Evolutionary conservation across 2,113 vertebrate genomes (phyloP), one percentile per base, ranked within the genome.

Genomic region (Corythornis vintsioides): DNA sequence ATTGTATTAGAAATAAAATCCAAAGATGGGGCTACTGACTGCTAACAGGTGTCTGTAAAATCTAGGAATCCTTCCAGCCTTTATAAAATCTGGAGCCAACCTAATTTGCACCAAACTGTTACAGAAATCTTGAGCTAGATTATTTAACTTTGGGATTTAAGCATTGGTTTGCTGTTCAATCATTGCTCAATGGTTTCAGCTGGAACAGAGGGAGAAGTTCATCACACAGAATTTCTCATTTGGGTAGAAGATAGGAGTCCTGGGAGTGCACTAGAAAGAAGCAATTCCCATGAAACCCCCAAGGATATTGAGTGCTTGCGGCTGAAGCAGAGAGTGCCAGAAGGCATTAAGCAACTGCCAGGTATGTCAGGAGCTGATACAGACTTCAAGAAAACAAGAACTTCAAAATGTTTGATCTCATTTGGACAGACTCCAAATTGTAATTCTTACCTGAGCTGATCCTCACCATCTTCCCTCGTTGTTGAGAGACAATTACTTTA

Each of bases 41-140:
- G 94, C 89, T 84, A 96, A 92, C 92, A 92, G 92, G 92, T 83
- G 87, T 70, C 74, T 95, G 45, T 57, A 87, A 79, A 93, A 88
- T 92, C 95, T 71, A 95, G 95, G 94, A 90, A 85, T 40, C 0
- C 0, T 80, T 89, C 91, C 94, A 96, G 89, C 60, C 40, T 22
- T 31, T 79, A 56, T 76, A 80, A 91, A 94, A 89, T 47, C 1
- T 0, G 38, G 9, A 92, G 84, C 92, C 84, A 96, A 85, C 18
- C 20, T 89, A 79, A 92, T 96, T 89, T 92, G 60, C 86, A 67
- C 33, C 78, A 71, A 90, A 89, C 74, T 80, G 81, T 79, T 87
- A 67, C 31, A 74, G 84, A 89, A 92, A 65, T 77, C 76, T 80
- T 96, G 64, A 76, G 78, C 55, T 91, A 69, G 59, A 63, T 83